Evolutionary conservation across 1,140 invertebrate genomes (phyloP), one percentile per base, ranked within the genome.

Genomic region (Zaprionus ornatus): DNA sequence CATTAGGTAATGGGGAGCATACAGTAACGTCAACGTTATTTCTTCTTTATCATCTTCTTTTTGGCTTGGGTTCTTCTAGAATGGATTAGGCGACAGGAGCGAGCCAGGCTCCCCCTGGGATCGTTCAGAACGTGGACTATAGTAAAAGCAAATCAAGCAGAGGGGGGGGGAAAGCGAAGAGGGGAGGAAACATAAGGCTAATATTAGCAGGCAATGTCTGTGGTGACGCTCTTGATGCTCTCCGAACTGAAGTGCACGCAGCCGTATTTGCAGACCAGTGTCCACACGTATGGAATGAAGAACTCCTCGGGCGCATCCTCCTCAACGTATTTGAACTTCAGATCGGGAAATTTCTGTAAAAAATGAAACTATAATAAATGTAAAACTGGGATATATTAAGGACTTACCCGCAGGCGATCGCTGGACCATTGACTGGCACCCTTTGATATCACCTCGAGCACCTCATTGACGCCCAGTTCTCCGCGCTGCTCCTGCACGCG

Each of bases 241-340:
- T 95, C 94, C 1, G 94, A 94, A 79, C 92, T 96, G 95, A 97
- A 98, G 93, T 97, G 96, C 19, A 99, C 94, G 45, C 96, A 95
- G 1, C 97, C 97, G 79, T 95, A 95, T 80, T 96, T 95, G 80
- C 95, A 96, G 25, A 98, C 96, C 55, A 99, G 94, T 12, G 97
- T 96, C 99, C 99, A 99, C 40, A 99, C 97, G 92, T 99, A 99
- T 9, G 99, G 99, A 85, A 99, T 98, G 93, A 99, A 99, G 94
- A 99, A 99, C 90, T 99, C 98, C 92, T 99, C 98, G 0, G 99
- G 99, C 70, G 98, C 96, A 72, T 99, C 98, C 93, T 99, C 99
- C 94, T 99, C 99, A 0, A 99, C 98, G 92, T 99, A 99, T 80
- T 98, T 98, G 93, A 99, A 99, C 93, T 99, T 99, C 50, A 99